phyloP scores from a whole-genome alignment of 2,888 invertebrate species.

The Thereva nobilitata region DNA sequence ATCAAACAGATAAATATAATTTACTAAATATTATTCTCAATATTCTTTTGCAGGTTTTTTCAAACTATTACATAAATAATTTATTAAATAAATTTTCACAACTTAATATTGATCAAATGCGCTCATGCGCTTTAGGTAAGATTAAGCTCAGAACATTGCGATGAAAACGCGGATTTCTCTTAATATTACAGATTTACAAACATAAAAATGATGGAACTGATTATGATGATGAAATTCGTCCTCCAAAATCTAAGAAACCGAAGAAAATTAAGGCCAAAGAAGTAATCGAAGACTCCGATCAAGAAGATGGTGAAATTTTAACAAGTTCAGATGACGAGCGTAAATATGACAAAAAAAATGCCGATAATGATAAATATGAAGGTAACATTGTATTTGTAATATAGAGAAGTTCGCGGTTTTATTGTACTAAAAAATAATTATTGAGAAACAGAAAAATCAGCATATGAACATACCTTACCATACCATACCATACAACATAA shows the following conservation, averaged over 20 bases:
- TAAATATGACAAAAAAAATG: slow-evolving; percentile 10
- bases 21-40: neutral
- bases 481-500: no score
- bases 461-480: no score
- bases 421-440: slow-evolving; percentile 1
- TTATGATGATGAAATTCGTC: slow-evolving; percentile 35
- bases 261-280: neutral
- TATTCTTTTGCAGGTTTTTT: slow-evolving; percentile 44
- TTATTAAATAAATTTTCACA: slow-evolving; percentile 56
- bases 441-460: no score
- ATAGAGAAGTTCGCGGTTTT: slow-evolving; percentile 22
- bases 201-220: slow-evolving; percentile 24
- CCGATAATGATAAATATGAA: slow-evolving; percentile 34
- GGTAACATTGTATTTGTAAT: slow-evolving; percentile 23
- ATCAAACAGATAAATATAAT: neutral
- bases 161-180: slow-evolving; percentile 60
- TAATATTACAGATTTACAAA: slow-evolving; percentile 50
- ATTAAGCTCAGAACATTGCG: slow-evolving; percentile 52
- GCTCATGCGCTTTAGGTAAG: slow-evolving; percentile 63
- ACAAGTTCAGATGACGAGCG: slow-evolving; percentile 20
- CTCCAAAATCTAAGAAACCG: slow-evolving; percentile 12
- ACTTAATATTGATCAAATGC: slow-evolving; percentile 61
- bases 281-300: neutral
- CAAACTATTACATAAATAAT: slow-evolving; percentile 53
- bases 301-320: slow-evolving; percentile 39